Evolutionary conservation across 2,113 vertebrate species (phyloP), one percentile per base, ranked within the genome.

Genomic region (Calidris pugnax): DNA sequence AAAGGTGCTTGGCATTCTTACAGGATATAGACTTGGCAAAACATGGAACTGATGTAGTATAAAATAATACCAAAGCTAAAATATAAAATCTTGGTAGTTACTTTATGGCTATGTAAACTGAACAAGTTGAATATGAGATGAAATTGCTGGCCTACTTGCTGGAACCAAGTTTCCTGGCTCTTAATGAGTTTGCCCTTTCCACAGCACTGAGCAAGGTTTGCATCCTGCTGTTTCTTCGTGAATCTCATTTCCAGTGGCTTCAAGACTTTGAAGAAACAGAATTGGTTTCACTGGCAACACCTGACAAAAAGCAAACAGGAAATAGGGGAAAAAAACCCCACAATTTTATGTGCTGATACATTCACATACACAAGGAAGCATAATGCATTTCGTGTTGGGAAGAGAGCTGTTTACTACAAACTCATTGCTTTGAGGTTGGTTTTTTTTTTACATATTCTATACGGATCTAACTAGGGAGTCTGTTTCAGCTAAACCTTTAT

Each of bases 131-230:
- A 87, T 73, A 92, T 55, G 21, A 80, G 43, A 50, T 47, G 4
- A 87, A 93, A 93, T n/a, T 24, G 13, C 75, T 62, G 35, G 50
- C 51, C 64, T 59, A 22, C 63, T 50, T 73, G 45, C 41, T 60
- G 55, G 18, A 87, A 83, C 10, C 8, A 48, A 63, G 16, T 37
- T 90, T 92, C 39, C 71, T 53, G 57, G 39, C 43, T 82, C 45
- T 60, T 94, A 95, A 89, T 82, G 62, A 87, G 53, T 84, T 82
- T 95, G 82, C 67, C 85, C 83, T 96, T 97, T 92, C 43, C 35
- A n/a, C 5, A 87, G 63, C 11, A 37, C 80, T 93, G 82, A 81
- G 80, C 43, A 72, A 92, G 17, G 66, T 55, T 63, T 90, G 64
- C 26, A 81, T 50, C 79, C 73, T 85, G 68, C 74, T 85, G 47